These are phyloP conservation scores for Sminthurinus signatus DNA, from an alignment of 1,140 invertebrate genomes.

Conservation along the genomic window DNA sequence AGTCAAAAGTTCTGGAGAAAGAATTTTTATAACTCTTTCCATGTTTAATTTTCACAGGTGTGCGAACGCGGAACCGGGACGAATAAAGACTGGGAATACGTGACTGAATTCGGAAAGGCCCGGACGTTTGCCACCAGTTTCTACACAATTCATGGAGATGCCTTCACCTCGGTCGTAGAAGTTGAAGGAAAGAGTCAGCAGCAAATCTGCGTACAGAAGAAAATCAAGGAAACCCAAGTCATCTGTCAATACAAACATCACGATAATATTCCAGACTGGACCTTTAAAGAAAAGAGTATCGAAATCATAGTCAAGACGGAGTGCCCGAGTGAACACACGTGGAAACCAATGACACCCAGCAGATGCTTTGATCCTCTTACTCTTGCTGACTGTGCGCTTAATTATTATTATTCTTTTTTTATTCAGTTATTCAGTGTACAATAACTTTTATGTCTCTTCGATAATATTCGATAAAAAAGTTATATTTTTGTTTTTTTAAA, in stretches of 20 bases:
- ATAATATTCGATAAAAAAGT: not conserved
- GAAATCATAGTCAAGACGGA: no score
- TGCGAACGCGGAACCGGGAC: conserved; percentile 6
- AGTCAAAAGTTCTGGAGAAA: no score
- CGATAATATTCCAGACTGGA: conserved; percentile 15
- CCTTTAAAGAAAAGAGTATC: no score
- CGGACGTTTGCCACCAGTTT: not conserved
- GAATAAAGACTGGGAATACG: conserved; percentile 17
- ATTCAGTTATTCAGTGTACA: not conserved
- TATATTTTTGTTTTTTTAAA: not conserved
- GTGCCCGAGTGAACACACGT: not conserved
- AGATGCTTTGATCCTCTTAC: conserved; percentile 14
- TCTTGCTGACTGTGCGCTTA: conserved; percentile 6
- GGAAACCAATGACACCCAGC: not conserved
- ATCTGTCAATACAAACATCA: conserved; percentile 7
- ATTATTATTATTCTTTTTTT: not conserved
- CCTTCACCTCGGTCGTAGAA: not conserved
- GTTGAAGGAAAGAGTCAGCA: not conserved
- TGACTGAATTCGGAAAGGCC: conserved; percentile 5
- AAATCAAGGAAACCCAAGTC: not conserved
- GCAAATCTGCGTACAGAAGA: not conserved
- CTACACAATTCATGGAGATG: conserved; percentile 11
- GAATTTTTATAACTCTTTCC: no score
- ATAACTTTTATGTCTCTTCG: not conserved
- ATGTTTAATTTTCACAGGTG: no score